Conservation (phyloP, 2,888 invertebrate species). For the Doris montereyensis region DNA sequence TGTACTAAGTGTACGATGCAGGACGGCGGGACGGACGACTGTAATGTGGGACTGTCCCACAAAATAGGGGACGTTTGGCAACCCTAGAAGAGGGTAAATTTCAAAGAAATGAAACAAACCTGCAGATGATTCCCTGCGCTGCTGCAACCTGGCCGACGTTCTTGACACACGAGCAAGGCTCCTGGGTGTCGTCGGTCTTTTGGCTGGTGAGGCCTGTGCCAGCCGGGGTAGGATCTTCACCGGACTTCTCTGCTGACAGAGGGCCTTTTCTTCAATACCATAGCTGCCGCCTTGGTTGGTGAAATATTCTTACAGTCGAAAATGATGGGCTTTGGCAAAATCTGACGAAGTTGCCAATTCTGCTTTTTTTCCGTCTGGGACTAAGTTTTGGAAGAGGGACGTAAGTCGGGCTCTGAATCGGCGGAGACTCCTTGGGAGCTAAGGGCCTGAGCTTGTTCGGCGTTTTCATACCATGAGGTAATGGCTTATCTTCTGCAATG, state of each 20-base stretch:
- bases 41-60: too few species aligned
- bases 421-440: slow-evolving; percentile 31
- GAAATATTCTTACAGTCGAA: slow-evolving; percentile 55
- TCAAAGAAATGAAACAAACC: too few species aligned
- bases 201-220: background rate
- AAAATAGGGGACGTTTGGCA: too few species aligned
- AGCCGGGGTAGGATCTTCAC: slow-evolving; percentile 43
- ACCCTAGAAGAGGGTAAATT: too few species aligned
- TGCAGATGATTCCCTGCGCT: too few species aligned
- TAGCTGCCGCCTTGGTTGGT: slow-evolving; percentile 66
- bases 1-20: too few species aligned
- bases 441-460: slow-evolving; percentile 30
- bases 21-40: too few species aligned
- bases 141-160: too few species aligned
- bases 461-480: too few species aligned
- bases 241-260: slow-evolving; percentile 47
- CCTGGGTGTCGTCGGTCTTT: too few species aligned
- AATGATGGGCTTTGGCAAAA: slow-evolving; percentile 66
- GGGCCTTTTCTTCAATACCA: slow-evolving; percentile 51
- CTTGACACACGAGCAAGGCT: too few species aligned
- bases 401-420: slow-evolving; percentile 15
- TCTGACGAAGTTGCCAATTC: slow-evolving; percentile 61
- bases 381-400: slow-evolving; percentile 36
- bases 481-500: too few species aligned
- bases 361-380: slow-evolving; percentile 54